Base-by-base conservation (phyloP, 2,797 vertebrate genomes). In the Pipistrellus kuhlii region DNA sequence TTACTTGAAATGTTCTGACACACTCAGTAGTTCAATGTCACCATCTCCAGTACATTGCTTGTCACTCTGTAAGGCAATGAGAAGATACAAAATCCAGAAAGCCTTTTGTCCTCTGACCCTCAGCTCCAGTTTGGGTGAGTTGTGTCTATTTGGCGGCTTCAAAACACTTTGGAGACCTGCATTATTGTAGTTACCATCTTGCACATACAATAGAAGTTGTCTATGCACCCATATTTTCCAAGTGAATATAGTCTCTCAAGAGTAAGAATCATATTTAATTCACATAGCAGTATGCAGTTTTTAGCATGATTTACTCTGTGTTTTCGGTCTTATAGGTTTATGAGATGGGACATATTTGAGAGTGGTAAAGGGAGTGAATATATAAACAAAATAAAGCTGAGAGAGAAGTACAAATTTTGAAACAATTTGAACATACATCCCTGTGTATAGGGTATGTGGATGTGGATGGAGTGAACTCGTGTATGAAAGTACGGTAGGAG, bases 191-290 rank as follows among this genome's bases (percentile, higher is more conserved):
- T 90, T 80, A n/a, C 13, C 51, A 66, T 21, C 30, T 76, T 66
- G 7, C 53, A 46, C 21, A 53, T 23, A 51, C 32, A 32, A 76
- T 32, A 59, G 13, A 86, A 77, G 88, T n/a, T 68, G 46, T 71
- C 62, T 78, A 32, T 69, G 1, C 83, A 12, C 9, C 15, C 68
- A 21, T 48, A 68, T 46, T 90, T 18, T 51, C 23, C n/a, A 44
- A 77, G 18, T 57, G 18, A 92, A 64, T 85, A 9, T 23, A 41
- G 3, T 82, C 4, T 21, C 41, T 88, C 30, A 44, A 66, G 51
- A 62, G n/a, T n/a, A 51, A 88, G 18, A 85, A 59, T 88, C 46
- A 23, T 90, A 77, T 76, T 85, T 59, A 86, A 80, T 91, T 86
- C 8, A 23, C 27, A 41, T 9, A 35, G 35, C 25, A 11, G 23